A percentile compares a stretch with the other conserved stretches of the same genome.
These are phyloP conservation scores for Tragulus kanchil DNA, from an alignment of 2,113 vertebrate genomes.

Conservation along the genomic window DNA sequence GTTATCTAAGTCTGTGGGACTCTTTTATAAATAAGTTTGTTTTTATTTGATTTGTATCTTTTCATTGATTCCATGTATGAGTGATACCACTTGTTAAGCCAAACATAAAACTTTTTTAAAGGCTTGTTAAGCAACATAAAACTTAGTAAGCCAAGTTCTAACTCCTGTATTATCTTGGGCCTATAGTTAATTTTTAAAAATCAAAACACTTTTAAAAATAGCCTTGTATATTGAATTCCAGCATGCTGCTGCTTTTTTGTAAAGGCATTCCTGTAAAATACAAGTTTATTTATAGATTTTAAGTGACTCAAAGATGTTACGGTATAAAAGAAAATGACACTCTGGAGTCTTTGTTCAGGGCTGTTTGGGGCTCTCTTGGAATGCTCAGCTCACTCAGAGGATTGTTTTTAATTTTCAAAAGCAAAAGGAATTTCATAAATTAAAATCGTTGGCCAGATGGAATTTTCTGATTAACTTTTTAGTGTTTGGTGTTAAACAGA, in stretches of 20 bases:
- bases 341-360: slow-evolving; percentile 50
- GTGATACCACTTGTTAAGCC: background rate
- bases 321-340: slow-evolving; percentile 78
- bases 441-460: slow-evolving; percentile 82
- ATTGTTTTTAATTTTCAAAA: slow-evolving; percentile 83
- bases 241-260: slow-evolving; percentile 69
- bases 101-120: too few relatives aligned
- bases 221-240: slow-evolving; percentile 81
- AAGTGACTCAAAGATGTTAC: slow-evolving; percentile 76
- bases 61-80: background rate
- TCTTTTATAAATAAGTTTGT: background rate
- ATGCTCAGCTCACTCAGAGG: slow-evolving; percentile 63
- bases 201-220: slow-evolving; percentile 80
- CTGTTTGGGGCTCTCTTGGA: slow-evolving; percentile 71
- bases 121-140: slow-evolving; percentile 74
- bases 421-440: slow-evolving; percentile 80
- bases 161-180: slow-evolving; percentile 69
- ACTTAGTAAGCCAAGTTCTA: slow-evolving; percentile 73
- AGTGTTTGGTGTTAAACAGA: slow-evolving; percentile 76
- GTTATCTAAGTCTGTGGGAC: background rate
- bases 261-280: slow-evolving; percentile 78
- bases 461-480: slow-evolving; percentile 84
- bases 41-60: background rate
- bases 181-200: slow-evolving; percentile 82
- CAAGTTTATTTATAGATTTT: slow-evolving; percentile 81